Base-by-base conservation (phyloP, 1,140 invertebrate species). In the Eumaeus atala region DNA sequence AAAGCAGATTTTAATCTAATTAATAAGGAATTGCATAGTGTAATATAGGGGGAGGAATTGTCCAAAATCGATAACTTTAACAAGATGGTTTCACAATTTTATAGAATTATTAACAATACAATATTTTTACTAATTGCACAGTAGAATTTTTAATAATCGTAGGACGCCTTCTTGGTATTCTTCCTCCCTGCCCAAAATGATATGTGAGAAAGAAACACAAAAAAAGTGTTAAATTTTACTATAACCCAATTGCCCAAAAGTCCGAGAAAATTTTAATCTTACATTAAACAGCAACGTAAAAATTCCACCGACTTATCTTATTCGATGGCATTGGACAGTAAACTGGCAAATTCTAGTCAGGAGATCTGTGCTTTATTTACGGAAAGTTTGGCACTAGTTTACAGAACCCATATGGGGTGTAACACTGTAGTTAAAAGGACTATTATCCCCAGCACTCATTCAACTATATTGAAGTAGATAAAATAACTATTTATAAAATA, bases 341-440 rank as follows among this genome's bases (percentile, higher is more conserved):
- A 17, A 2, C 9, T 52, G 35, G 35, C 11, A 7, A 2, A 28
- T 55, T 11, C 17, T 9, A 16, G 17, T 47, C 9, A 16, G 28
- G 40, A 44, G 21, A 10, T 36, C 35, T 11, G 49, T 36, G 10
- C 12, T n/a, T n/a, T 50, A 16, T 44, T 54, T 48, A 21, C 16
- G 9, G 42, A 21, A 10, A 12, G 33, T 18, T 51, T 51, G 9
- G 16, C 51, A 3, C 3, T 17, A 4, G 9, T 40, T 3, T n/a
- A 28, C 28, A 18, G 35, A 12, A 9, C 1, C 5, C 8, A 3
- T 40, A 14, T 14, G 11, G 6, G 1, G 6, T 7, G n/a, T 8
- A 0, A n/a, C 16, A 40, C 11, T 14, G 6, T 11, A 40, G 38
- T 8, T 9, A 4, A 12, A 11, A 10, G 12, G 5, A 38, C 37